A percentile compares a stretch with the other conserved stretches of the same genome.
Conservation (phyloP, 1,140 invertebrate genomes). For the Sesamia nonagrioides region DNA sequence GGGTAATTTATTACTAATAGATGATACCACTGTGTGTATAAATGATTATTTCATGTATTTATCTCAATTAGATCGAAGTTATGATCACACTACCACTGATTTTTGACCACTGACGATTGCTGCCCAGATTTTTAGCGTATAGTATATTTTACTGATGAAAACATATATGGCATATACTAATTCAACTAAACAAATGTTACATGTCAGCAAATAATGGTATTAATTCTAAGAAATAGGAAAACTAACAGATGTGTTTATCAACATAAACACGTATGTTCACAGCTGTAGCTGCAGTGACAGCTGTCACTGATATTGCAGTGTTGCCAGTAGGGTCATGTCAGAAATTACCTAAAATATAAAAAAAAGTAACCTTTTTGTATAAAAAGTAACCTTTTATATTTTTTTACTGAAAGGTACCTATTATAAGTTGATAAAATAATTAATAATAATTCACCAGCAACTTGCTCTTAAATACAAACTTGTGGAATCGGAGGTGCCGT, state of each 20-base stretch:
- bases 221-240: neutral
- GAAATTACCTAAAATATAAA: no score
- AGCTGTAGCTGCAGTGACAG: neutral
- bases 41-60: neutral
- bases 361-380: no score
- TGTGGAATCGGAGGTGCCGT: no score
- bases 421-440: no score
- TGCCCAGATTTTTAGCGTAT: neutral
- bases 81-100: neutral
- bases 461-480: no score
- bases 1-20: neutral
- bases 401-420: no score
- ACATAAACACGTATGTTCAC: slow-evolving; percentile 46
- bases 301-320: slow-evolving; percentile 5
- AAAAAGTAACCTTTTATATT: no score
- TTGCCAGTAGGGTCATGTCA: no score
- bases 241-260: slow-evolving; percentile 27
- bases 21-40: neutral
- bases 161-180: no score
- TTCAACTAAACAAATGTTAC: neutral
- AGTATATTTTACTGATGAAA: neutral
- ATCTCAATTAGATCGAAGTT: neutral
- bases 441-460: no score
- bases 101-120: neutral
- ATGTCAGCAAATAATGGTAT: neutral